Evolutionary conservation across 2,113 vertebrate genomes (phyloP).

Genomic region (Gymnocephalus cernua): DNA sequence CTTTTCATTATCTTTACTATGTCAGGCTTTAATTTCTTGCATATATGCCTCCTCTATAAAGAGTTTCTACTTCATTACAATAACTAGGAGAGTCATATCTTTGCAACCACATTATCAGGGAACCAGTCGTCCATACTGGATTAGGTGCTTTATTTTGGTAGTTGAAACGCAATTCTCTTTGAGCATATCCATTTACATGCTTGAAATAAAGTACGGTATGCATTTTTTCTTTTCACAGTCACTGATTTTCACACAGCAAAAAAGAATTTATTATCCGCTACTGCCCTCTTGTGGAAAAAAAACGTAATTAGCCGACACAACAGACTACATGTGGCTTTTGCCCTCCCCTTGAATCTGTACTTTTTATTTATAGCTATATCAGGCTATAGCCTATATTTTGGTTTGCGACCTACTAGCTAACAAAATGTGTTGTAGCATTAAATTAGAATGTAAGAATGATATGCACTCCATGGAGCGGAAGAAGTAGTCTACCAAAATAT

Average conservation of each 20-base stretch:
- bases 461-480: no score
- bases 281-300: constrained; percentile 67
- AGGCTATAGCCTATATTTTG: no score
- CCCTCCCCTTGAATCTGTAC: background rate
- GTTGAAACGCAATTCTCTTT: background rate
- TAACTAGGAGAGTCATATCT: background rate
- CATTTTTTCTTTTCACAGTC: no score
- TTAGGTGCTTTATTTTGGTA: background rate
- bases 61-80: background rate
- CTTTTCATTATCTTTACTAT: background rate
- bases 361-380: background rate
- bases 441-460: background rate
- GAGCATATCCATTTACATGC: background rate
- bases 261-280: constrained; percentile 20
- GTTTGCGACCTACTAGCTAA: background rate
- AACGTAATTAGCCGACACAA: background rate
- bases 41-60: background rate
- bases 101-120: background rate
- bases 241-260: background rate
- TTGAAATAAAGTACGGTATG: background rate
- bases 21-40: background rate
- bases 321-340: background rate
- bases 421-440: background rate
- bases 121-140: background rate
- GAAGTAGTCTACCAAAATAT: background rate